A percentile compares a stretch with the other conserved stretches of the same genome.
Evolutionary conservation across 2,797 vertebrate genomes (phyloP).

Genomic region (Anguilla anguilla): DNA sequence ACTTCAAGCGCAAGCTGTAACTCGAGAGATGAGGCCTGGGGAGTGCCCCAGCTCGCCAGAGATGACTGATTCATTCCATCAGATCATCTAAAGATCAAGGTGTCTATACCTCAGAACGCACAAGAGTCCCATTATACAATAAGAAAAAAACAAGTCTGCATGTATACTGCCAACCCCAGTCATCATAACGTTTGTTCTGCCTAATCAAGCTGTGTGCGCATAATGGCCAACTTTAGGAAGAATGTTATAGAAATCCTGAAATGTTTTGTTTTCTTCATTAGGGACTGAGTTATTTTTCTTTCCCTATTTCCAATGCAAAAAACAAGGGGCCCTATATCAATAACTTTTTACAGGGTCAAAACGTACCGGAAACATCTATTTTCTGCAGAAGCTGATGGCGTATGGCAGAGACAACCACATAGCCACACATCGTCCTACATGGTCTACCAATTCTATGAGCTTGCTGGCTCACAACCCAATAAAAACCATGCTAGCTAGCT

Average conservation of each 20-base stretch:
- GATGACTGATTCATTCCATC: neutral
- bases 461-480: neutral
- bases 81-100: neutral
- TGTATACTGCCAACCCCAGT: slow-evolving; percentile 51
- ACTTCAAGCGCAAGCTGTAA: neutral
- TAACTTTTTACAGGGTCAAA: neutral
- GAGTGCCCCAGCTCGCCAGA: neutral
- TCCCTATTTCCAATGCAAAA: neutral
- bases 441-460: neutral
- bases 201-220: slow-evolving; percentile 39
- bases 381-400: neutral
- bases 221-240: slow-evolving; percentile 25
- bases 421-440: neutral
- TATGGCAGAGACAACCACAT: neutral
- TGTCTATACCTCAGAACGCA: neutral
- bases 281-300: neutral
- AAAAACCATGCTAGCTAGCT: neutral
- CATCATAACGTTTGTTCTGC: slow-evolving; percentile 55
- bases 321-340: neutral
- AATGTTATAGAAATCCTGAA: neutral
- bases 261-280: neutral
- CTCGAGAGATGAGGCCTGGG: neutral
- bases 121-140: slow-evolving; percentile 17
- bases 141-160: slow-evolving; percentile 45
- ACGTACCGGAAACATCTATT: neutral